Evolutionary conservation across 2,888 invertebrate species (phyloP), one percentile per base, ranked within the genome.

Genomic region (Elysia crispata): DNA sequence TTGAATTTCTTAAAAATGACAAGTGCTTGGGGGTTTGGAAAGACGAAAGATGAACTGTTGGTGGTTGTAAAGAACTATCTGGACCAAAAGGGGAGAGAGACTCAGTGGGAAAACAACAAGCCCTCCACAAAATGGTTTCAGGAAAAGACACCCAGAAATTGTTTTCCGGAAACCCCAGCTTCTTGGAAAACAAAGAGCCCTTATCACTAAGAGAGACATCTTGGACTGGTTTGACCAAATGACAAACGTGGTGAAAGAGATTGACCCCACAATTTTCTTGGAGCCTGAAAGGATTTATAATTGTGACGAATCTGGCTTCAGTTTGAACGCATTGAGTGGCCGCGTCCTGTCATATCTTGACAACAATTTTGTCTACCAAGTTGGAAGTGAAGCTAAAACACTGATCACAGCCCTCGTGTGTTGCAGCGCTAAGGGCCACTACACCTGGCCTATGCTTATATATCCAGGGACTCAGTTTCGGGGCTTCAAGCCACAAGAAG

Each of bases 351-450:
- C 66, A 18, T 25, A 25, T 25, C 25, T 66, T 6, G 66, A 28
- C 25, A 66, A 23, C 23, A 66, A 66, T 5, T 66, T 66, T 66
- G 66, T 66, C 23, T 66, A 66, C 66, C 66, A 66, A 28, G 30
- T 76, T 50, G 66, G 49, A 1, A 50, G 76, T 28, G 67, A 76
- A 41, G 30, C 54, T 15, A 64, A 62, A 23, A 67, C 70, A 1
- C 31, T 60, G 33, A 70, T 77, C 23, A 77, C 77, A 50, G 76
- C 57, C 23, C 28, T 76, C n/a, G 76, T 57, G 1, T 76, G 76
- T 30, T 76, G 66, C 50, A 76, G 50, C 30, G 76, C 66, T 18
- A 54, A 1, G 8, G 76, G 76, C 25, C 67, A 76, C 25, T 76
- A 30, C 57, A 33, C 41, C 1, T 60, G 31, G 57, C 77, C 77